These are phyloP conservation scores for Littorina saxatilis DNA, from an alignment of 1,140 invertebrate species.

Conservation along the genomic window DNA sequence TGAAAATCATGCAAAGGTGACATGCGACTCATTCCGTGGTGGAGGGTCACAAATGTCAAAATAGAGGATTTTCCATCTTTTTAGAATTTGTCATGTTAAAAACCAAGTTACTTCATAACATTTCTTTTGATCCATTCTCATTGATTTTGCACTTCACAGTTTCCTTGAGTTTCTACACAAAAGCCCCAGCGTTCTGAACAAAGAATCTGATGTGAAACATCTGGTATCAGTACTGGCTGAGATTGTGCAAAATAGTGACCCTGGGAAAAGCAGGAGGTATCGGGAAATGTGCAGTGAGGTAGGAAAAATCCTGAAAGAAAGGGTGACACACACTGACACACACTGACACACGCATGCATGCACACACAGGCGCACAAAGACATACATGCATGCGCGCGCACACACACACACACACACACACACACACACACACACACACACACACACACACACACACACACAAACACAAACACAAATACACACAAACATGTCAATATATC, in stretches of 20 bases:
- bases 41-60: too few relatives aligned
- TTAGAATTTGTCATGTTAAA: too few relatives aligned
- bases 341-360: background rate
- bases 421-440: background rate
- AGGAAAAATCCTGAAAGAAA: too few relatives aligned
- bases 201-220: slow-evolving; percentile 17
- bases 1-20: too few relatives aligned
- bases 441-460: background rate
- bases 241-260: background rate
- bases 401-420: too few relatives aligned
- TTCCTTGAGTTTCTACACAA: slow-evolving; percentile 10
- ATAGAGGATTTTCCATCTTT: too few relatives aligned
- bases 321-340: background rate
- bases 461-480: background rate
- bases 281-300: background rate
- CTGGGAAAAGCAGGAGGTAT: background rate
- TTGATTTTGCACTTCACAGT: too few relatives aligned
- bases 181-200: background rate
- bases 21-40: too few relatives aligned
- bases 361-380: background rate
- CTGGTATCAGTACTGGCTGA: slow-evolving; percentile 7
- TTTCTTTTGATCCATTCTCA: too few relatives aligned
- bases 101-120: too few relatives aligned
- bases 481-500: background rate
- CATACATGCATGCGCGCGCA: too few relatives aligned